Percentiles rank a stretch among this genome's conserved stretches.
phyloP scores from a whole-genome alignment of 2,113 vertebrate genomes.

The Hyla sarda region DNA sequence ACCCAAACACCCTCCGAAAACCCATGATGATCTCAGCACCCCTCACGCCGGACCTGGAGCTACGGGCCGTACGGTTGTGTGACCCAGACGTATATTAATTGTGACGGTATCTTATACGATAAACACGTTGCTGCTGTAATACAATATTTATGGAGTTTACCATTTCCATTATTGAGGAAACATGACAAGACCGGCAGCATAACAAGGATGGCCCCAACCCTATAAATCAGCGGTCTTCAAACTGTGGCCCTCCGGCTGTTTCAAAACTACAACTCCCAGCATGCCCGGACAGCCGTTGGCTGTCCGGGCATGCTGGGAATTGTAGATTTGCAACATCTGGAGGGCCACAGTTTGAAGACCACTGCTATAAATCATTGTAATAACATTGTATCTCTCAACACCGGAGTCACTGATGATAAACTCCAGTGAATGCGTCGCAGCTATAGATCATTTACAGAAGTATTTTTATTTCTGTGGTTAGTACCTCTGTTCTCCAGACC shows the following conservation, averaged over 20 bases:
- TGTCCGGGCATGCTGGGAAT: no score
- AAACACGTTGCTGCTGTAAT: neutral
- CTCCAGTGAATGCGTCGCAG: no score
- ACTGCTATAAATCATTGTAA: no score
- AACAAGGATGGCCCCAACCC: neutral
- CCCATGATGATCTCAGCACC: neutral
- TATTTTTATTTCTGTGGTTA: neutral
- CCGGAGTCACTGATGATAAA: no score
- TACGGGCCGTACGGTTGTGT: constrained; percentile 44
- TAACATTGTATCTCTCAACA: no score
- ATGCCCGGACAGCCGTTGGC: no score
- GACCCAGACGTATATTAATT: neutral
- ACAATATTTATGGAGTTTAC: neutral
- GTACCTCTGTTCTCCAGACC: neutral
- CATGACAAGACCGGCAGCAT: neutral
- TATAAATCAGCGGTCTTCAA: no score
- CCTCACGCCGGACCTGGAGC: constrained; percentile 55
- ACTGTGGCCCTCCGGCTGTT: no score
- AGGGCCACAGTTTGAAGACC: no score
- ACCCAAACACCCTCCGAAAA: constrained; percentile 56
- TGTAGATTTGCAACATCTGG: no score
- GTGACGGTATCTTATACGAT: neutral
- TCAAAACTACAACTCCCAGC: no score
- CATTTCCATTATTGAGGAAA: no score
- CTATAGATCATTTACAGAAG: neutral